Base-by-base conservation (phyloP, 37 sponge, comb jelly and placozoan genomes). In the Halisarca cf. caerulea region DNA sequence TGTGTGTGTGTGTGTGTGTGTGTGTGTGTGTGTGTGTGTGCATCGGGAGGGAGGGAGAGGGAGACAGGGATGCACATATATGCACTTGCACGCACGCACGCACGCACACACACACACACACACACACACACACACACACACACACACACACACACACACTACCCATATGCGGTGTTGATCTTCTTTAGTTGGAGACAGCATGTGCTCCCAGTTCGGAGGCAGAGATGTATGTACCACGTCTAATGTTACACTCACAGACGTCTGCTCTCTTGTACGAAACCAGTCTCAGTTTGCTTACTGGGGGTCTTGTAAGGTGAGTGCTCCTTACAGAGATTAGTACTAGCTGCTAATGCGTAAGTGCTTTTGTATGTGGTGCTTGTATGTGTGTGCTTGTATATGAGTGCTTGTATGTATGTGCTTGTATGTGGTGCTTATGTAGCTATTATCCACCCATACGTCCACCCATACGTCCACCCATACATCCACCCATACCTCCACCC, bases 181-280 rank as follows among this genome's bases (percentile, higher is more conserved):
- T n/a, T n/a, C n/a, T n/a, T n/a, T n/a, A n/a, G n/a, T n/a, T n/a
- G n/a, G n/a, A n/a, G 9, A 75, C 25, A 27, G 20, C 9, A 54
- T 27, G 15, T 47, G 57, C 80, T 25, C 40, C 8, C 1, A 11
- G 0, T 3, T 28, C 25, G 30, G 15, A 15, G 7, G 7, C 14
- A 28, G 37, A 25, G 66, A 20, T 44, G n/a, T 62, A 57, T 84
- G 59, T 36, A 23, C 43, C 34, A 68, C 40, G 40, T 21, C 58
- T 58, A 36, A 87, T 73, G 27, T 34, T 8, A 41, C 38, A 72
- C 61, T 72, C 44, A 60, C 61, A 82, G 72, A 30, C 4, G 11
- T 87, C 82, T 53, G 87, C 74, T 47, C 80, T 58, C 82, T 82
- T 81, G 18, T 81, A 59, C n/a, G 82, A 72, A 43, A 30, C 27